phyloP scores from a whole-genome alignment of 2,797 vertebrate species.

The Ciconia nigra region DNA sequence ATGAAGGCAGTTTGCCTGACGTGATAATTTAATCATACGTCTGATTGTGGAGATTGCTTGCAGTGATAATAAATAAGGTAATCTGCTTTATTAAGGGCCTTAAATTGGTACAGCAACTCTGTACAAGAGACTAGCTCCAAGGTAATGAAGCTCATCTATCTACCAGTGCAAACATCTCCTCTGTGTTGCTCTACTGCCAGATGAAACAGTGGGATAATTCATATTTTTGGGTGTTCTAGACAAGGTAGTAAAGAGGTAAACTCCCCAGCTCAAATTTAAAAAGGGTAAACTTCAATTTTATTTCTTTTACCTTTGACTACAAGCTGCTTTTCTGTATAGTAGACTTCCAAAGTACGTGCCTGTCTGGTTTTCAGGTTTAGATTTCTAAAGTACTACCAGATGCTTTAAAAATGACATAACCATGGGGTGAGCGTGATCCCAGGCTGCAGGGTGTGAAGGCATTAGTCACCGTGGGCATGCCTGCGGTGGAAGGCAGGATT shows the following conservation, averaged over 20 bases:
- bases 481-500: neutral
- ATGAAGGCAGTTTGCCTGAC: neutral
- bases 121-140: neutral
- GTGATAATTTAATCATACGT: neutral
- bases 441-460: neutral
- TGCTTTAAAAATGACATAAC: conserved; percentile 23
- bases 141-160: neutral
- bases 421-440: neutral
- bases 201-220: neutral
- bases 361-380: neutral
- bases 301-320: neutral
- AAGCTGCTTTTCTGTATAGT: neutral
- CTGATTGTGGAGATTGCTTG: neutral
- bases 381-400: neutral
- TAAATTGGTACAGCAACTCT: neutral
- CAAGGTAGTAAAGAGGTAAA: neutral
- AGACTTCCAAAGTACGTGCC: neutral
- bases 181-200: neutral
- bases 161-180: neutral
- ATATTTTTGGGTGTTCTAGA: neutral
- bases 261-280: neutral
- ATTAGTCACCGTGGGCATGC: neutral
- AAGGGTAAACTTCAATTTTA: neutral
- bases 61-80: neutral
- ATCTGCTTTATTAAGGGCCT: neutral